A percentile compares a stretch with the other conserved stretches of the same genome.
These are phyloP conservation scores for Thoracochromis brauschi DNA, from an alignment of 2,113 vertebrate species.

Conservation along the genomic window DNA sequence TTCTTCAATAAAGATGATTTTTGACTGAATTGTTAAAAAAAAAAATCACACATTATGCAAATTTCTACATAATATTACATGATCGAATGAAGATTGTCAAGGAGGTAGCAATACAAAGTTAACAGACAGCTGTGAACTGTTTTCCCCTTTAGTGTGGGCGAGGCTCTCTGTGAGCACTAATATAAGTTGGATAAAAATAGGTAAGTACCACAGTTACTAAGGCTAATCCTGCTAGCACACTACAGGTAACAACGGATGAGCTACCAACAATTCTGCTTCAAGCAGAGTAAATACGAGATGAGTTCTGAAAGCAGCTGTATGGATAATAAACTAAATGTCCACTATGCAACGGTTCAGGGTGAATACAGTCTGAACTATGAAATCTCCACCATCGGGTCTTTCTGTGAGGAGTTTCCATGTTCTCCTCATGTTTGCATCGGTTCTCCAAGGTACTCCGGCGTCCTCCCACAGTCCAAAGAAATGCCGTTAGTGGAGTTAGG, in stretches of 20 bases:
- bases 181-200: background rate
- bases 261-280: background rate
- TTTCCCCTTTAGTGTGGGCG: background rate
- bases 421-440: background rate
- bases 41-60: background rate
- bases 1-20: background rate
- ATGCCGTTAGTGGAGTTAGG: rapidly evolving
- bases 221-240: background rate
- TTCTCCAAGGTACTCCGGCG: rapidly evolving
- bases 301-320: background rate
- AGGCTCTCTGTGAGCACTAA: background rate
- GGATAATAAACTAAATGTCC: background rate
- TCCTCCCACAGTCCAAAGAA: background rate
- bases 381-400: background rate
- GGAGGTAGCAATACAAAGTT: background rate
- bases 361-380: background rate
- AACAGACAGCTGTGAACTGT: background rate
- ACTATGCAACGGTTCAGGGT: background rate
- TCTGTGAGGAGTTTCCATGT: background rate
- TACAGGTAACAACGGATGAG: background rate
- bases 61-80: background rate
- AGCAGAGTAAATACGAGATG: background rate
- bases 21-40: background rate
- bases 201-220: background rate
- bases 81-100: background rate